Percentiles rank a stretch among this genome's conserved stretches.
Conservation (phyloP, 2,797 vertebrate genomes). For the Myotis myotis region DNA sequence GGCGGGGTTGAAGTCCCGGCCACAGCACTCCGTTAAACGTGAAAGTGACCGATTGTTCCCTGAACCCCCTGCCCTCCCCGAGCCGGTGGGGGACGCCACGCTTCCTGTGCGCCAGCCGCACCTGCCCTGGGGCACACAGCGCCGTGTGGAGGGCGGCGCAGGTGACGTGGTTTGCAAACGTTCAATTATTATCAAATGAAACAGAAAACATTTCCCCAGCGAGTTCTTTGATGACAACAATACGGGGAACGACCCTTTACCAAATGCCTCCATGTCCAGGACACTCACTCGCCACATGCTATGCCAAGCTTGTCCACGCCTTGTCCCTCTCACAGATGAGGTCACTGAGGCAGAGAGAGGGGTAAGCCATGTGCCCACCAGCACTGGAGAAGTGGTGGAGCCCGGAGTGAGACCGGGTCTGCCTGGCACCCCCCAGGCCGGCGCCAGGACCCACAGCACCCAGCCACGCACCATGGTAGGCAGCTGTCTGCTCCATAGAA, state of each 20-base stretch:
- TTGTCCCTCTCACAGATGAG: background rate
- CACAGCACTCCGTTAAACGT: fast-evolving
- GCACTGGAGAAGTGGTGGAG: fast-evolving
- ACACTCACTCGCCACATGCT: fast-evolving
- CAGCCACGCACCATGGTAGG: fast-evolving
- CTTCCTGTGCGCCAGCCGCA: background rate
- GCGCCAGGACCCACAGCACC: fast-evolving
- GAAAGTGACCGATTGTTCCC: fast-evolving
- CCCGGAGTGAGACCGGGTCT: fast-evolving
- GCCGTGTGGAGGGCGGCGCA: fast-evolving
- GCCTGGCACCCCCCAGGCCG: background rate
- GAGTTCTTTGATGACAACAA: fast-evolving
- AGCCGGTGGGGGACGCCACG: fast-evolving
- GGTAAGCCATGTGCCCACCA: too few species aligned
- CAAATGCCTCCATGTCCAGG: fast-evolving
- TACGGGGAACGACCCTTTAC: fast-evolving
- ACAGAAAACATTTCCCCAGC: background rate
- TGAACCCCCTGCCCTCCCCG: fast-evolving
- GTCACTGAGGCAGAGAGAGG: background rate
- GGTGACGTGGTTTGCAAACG: background rate
- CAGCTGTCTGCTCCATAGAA: background rate
- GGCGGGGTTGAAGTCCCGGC: background rate
- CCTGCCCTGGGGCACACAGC: background rate
- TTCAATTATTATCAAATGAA: background rate
- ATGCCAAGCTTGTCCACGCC: fast-evolving